Percentiles rank a stretch among this genome's conserved stretches.
Conservation (phyloP, 2,797 vertebrate genomes). For the Protosalanx chinensis region DNA sequence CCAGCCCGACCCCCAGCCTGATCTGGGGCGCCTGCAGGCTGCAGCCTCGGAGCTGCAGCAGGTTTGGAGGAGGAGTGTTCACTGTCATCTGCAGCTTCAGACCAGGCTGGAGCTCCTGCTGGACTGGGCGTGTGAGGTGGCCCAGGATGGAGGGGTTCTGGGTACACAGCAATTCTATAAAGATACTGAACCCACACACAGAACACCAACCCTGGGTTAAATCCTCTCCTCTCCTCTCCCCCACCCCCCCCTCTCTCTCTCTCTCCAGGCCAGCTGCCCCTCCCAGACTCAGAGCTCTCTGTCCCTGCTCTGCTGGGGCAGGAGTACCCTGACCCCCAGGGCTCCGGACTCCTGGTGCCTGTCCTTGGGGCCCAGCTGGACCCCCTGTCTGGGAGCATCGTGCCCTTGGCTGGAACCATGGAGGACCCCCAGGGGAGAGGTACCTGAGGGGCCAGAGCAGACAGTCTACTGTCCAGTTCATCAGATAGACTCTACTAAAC, state of each 20-base stretch:
- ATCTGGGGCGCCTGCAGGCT: constrained; percentile 55
- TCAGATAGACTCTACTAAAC: too few species aligned
- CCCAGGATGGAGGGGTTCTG: constrained; percentile 68
- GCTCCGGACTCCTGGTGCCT: constrained; percentile 81
- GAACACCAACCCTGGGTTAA: background rate
- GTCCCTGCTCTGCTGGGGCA: constrained; percentile 80
- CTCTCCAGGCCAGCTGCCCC: constrained; percentile 74
- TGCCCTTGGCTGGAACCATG: constrained; percentile 82
- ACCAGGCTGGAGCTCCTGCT: constrained; percentile 70
- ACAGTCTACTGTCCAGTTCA: background rate
- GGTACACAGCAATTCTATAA: constrained; percentile 56
- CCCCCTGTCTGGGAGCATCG: constrained; percentile 60
- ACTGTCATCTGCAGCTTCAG: constrained; percentile 71
- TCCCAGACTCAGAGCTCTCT: constrained; percentile 68
- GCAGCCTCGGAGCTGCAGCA: constrained; percentile 67
- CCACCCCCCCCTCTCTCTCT: background rate
- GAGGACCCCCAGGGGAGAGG: constrained; percentile 84
- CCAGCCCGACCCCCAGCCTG: background rate
- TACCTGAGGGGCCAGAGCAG: background rate
- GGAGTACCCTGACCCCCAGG: constrained; percentile 85
- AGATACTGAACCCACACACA: too few species aligned
- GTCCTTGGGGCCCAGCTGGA: constrained; percentile 80
- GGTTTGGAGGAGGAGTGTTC: constrained; percentile 64
- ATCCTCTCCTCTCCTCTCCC: background rate
- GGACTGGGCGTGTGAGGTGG: constrained; percentile 59